These are phyloP conservation scores for Sialia sialis DNA, from an alignment of 2,113 vertebrate genomes.

Conservation along the genomic window DNA sequence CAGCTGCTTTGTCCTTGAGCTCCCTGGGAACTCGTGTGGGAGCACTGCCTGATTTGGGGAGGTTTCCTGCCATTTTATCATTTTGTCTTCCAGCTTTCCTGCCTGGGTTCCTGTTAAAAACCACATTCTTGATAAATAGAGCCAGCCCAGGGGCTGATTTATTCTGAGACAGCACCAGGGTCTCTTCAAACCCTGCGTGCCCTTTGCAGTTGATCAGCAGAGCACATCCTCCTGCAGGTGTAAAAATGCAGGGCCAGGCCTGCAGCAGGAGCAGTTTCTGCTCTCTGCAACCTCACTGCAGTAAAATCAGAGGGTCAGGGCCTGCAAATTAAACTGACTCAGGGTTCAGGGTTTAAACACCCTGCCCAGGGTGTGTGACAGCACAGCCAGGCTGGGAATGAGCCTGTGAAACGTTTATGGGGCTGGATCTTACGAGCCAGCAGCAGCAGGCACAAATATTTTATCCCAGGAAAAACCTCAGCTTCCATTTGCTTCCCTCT, in stretches of 20 bases:
- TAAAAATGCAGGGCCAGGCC: background rate
- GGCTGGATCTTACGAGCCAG: background rate
- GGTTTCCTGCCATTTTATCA: background rate
- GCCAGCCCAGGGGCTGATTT: background rate
- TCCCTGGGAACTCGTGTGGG: rapidly evolving
- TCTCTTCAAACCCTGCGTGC: background rate
- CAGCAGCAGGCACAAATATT: background rate
- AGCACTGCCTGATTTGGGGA: background rate
- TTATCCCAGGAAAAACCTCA: background rate
- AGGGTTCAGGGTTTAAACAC: background rate
- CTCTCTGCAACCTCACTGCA: background rate
- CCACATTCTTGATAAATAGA: background rate
- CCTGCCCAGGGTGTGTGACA: background rate
- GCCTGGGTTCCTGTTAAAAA: background rate
- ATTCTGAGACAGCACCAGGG: background rate
- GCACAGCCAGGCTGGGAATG: background rate
- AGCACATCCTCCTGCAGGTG: background rate
- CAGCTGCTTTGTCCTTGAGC: background rate
- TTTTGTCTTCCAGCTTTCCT: background rate
- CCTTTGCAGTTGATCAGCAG: background rate
- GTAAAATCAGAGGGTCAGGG: background rate
- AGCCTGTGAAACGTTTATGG: background rate
- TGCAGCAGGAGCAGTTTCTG: background rate
- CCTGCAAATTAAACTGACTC: background rate
- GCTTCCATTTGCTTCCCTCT: background rate